A percentile compares a stretch with the other conserved stretches of the same genome.
Evolutionary conservation across 2,888 invertebrate species (phyloP).

Genomic region (Cephalotes varians): DNA sequence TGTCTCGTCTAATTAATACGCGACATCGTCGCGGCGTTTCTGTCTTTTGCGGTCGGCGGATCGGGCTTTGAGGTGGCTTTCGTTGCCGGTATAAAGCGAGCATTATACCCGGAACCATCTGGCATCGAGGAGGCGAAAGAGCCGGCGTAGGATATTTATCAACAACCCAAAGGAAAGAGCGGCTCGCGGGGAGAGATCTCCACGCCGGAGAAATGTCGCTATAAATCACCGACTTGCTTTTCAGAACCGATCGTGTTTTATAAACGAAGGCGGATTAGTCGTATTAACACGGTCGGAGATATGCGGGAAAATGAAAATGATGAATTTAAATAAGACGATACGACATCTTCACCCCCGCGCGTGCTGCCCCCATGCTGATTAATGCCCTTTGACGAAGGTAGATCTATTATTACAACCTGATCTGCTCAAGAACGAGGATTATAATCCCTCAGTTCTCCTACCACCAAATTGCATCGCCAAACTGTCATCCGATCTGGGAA

Average conservation of each 20-base stretch:
- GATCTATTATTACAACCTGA: slow-evolving; percentile 55
- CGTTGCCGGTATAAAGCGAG: slow-evolving; percentile 19
- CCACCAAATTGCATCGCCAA: slow-evolving; percentile 20
- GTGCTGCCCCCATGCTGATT: slow-evolving; percentile 33
- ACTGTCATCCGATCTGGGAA: slow-evolving; percentile 18
- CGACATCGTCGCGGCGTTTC: slow-evolving; percentile 32
- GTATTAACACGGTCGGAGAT: slow-evolving; percentile 31
- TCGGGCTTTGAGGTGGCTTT: slow-evolving; percentile 35
- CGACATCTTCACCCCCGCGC: background rate
- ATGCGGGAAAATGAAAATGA: slow-evolving; percentile 25
- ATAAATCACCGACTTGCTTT: slow-evolving; percentile 35
- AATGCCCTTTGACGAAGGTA: slow-evolving; percentile 35
- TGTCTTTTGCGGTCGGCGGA: slow-evolving; percentile 9
- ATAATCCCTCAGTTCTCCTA: background rate
- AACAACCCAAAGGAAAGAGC: slow-evolving; percentile 41
- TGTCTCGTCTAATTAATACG: slow-evolving; percentile 36
- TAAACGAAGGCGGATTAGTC: slow-evolving; percentile 46
- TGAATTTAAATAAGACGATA: slow-evolving; percentile 42
- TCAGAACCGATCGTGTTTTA: slow-evolving; percentile 38
- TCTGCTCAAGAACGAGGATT: slow-evolving; percentile 44
- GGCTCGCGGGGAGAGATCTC: slow-evolving; percentile 1
- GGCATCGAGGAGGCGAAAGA: slow-evolving; percentile 25
- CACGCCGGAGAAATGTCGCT: background rate
- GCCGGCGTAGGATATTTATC: slow-evolving; percentile 31
- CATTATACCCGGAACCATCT: slow-evolving; percentile 42